Evolutionary conservation across 2,888 invertebrate species (phyloP).

Genomic region (Pammene aurita): DNA sequence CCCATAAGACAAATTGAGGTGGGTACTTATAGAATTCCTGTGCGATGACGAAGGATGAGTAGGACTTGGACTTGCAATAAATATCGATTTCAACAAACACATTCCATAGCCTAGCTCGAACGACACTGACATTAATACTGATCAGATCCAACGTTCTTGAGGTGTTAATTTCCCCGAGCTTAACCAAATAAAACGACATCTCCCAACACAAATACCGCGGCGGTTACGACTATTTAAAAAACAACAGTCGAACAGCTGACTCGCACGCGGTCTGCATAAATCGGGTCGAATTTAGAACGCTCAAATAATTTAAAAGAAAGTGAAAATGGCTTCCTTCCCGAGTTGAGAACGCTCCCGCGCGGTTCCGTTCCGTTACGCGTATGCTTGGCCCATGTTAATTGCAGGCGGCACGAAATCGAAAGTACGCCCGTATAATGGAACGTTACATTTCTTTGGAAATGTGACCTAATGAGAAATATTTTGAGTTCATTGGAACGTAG

Average conservation of each 20-base stretch:
- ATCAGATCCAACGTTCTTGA: conserved; percentile 5
- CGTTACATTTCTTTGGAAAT: conserved; percentile 49
- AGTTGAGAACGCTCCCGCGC: conserved; percentile 50
- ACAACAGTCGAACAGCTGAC: conserved; percentile 47
- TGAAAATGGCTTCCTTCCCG: conserved; percentile 68
- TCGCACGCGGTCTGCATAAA: conserved; percentile 59
- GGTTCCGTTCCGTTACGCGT: conserved; percentile 78
- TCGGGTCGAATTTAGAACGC: conserved; percentile 64
- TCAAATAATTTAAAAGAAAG: conserved; percentile 77
- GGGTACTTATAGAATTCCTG: neutral
- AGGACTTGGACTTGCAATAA: conserved; percentile 5
- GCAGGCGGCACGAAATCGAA: conserved; percentile 80
- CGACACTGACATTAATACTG: conserved; percentile 6
- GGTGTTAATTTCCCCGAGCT: conserved; percentile 9
- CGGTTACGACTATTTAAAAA: neutral
- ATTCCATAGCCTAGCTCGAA: conserved; percentile 12
- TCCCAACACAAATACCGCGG: neutral
- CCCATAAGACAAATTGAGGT: too few relatives aligned
- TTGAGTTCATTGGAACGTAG: conserved; percentile 17
- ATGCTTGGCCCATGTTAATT: conserved; percentile 79
- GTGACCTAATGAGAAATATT: conserved; percentile 23
- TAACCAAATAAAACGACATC: conserved; percentile 1
- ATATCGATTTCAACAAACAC: conserved; percentile 13
- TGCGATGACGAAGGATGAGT: conserved; percentile 1
- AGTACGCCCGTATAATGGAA: conserved; percentile 66